phyloP scores from a whole-genome alignment of 2,113 vertebrate genomes.

The Coptodon rendalli region DNA sequence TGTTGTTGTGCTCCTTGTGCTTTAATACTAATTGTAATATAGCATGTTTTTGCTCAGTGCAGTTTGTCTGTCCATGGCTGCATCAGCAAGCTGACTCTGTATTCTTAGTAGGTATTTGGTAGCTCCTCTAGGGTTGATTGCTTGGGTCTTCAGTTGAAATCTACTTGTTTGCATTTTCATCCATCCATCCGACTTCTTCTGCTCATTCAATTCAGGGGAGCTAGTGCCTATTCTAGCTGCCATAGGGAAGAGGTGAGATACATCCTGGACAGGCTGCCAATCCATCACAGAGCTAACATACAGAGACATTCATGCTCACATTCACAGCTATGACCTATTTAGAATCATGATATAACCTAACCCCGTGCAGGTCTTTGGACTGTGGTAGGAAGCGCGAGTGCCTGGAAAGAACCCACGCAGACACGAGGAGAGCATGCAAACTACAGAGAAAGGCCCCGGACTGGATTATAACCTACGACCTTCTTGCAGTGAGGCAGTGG shows the following conservation, averaged over 20 bases:
- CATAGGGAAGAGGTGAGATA: neutral
- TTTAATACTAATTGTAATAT: neutral
- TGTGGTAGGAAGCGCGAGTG: neutral
- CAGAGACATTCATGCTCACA: neutral
- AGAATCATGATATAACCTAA: neutral
- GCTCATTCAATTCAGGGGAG: neutral
- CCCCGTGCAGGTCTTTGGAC: neutral
- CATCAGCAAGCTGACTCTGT: neutral
- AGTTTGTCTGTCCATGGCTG: neutral
- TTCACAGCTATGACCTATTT: neutral
- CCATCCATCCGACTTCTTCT: neutral
- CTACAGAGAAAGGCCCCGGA: neutral
- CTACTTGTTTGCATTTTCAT: neutral
- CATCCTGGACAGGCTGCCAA: neutral
- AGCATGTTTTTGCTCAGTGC: neutral
- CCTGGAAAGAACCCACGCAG: neutral
- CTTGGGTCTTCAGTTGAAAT: neutral
- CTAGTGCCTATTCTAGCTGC: neutral
- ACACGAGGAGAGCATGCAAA: neutral
- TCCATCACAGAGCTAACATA: neutral
- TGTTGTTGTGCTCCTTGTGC: neutral
- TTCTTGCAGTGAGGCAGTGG: neutral
- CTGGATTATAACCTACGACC: neutral
- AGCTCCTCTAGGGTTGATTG: neutral
- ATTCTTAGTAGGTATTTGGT: neutral